These are phyloP conservation scores for Dendroctonus valens DNA, from an alignment of 1,140 invertebrate species.

Conservation along the genomic window DNA sequence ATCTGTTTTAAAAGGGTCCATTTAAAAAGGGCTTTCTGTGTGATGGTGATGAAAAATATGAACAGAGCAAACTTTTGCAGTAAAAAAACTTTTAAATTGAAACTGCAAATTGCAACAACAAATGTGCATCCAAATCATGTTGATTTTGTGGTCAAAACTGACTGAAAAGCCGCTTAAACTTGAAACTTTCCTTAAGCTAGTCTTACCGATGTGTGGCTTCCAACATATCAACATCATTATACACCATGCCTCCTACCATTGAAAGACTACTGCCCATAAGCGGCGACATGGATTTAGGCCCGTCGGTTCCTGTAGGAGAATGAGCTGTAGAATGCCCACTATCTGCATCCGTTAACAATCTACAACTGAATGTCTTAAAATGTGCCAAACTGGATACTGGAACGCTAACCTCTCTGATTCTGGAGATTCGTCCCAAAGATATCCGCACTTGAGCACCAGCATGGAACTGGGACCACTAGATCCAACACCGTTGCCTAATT, in stretches of 20 bases:
- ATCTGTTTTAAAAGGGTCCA: too few species aligned
- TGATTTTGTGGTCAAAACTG: too few species aligned
- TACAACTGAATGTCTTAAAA: neutral
- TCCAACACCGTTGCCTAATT: conserved; percentile 55
- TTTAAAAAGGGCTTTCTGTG: neutral
- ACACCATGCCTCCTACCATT: conserved; percentile 66
- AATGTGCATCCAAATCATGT: neutral
- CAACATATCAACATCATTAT: conserved; percentile 80
- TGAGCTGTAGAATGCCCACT: conserved; percentile 88
- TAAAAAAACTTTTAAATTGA: too few species aligned
- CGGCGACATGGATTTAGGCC: conserved; percentile 80
- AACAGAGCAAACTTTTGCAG: too few species aligned
- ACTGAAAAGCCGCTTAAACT: neutral
- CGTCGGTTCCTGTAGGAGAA: conserved; percentile 70
- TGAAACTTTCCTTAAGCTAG: neutral
- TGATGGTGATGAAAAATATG: neutral
- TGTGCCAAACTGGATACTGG: neutral
- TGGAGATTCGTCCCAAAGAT: conserved; percentile 76
- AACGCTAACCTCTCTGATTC: conserved; percentile 66
- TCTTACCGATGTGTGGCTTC: conserved; percentile 79
- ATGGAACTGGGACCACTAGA: conserved; percentile 60
- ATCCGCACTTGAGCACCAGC: conserved; percentile 71
- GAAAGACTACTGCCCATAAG: conserved; percentile 53
- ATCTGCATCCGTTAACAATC: conserved; percentile 61
- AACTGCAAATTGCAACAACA: too few species aligned